These are phyloP conservation scores for mouse (Mus musculus) DNA, from an alignment of 2,113 vertebrate genomes.

Conservation along the genomic window DNA sequence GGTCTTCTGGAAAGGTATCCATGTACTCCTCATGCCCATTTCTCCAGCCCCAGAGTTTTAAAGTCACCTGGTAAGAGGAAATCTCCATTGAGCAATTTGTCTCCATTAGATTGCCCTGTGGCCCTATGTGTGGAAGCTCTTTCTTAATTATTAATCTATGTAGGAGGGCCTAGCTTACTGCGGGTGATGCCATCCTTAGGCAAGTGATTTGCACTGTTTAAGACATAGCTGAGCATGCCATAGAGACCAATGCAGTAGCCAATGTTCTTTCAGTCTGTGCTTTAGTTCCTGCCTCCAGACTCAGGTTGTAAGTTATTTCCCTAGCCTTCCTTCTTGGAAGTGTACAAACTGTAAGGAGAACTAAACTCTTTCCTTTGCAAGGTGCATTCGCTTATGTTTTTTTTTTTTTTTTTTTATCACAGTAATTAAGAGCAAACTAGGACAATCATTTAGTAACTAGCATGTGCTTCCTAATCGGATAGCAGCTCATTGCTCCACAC, in stretches of 20 bases:
- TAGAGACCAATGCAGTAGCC: not conserved
- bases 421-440: not conserved
- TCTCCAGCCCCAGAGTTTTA: not conserved
- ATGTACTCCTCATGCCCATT: not conserved
- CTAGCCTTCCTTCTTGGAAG: not conserved
- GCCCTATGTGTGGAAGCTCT: not conserved
- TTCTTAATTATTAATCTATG: not conserved
- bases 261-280: not conserved
- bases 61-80: not conserved
- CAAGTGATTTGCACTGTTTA: too few relatives aligned
- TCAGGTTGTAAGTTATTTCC: not conserved
- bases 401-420: not conserved
- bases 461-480: not conserved
- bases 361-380: not conserved
- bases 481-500: not conserved
- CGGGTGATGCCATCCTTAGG: not conserved
- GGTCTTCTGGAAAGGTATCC: too few relatives aligned
- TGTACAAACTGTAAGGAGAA: not conserved
- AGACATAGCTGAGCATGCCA: not conserved
- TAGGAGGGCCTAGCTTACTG: not conserved
- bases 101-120: not conserved
- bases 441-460: not conserved
- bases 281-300: not conserved
- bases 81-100: not conserved
- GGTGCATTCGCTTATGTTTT: not conserved